Conservation (phyloP, 2,113 vertebrate species). For the Cebidichthys violaceus region DNA sequence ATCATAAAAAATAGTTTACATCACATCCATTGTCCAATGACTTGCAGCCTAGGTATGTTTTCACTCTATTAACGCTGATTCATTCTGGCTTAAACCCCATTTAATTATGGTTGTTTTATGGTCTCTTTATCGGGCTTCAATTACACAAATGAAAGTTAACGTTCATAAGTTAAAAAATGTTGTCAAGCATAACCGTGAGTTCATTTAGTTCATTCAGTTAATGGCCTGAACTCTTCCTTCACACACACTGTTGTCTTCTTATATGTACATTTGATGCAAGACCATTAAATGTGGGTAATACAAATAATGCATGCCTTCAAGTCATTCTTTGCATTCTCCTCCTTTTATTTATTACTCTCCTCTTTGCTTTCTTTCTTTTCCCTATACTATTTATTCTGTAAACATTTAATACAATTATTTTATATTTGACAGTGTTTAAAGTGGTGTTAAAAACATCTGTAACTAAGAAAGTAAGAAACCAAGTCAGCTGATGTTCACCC, state of each 20-base stretch:
- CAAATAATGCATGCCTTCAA: slow-evolving; percentile 21
- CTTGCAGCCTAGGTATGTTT: slow-evolving; percentile 1
- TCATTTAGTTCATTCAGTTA: too few species aligned
- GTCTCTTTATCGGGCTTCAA: background rate
- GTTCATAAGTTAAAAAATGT: background rate
- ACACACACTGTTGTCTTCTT: slow-evolving; percentile 1
- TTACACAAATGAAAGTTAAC: slow-evolving; percentile 11
- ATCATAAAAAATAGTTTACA: background rate
- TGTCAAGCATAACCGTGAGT: background rate
- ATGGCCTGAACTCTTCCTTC: background rate
- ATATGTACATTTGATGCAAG: background rate
- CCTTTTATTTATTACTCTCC: slow-evolving; percentile 2
- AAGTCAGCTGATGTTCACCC: slow-evolving; percentile 14
- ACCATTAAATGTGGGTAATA: slow-evolving; percentile 27
- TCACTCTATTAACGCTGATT: background rate
- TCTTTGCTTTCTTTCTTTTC: slow-evolving; percentile 11
- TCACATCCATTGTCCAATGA: background rate
- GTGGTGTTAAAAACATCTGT: slow-evolving; percentile 25
- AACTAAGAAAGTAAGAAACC: slow-evolving; percentile 16
- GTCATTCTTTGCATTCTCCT: slow-evolving; percentile 17
- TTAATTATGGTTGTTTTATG: background rate
- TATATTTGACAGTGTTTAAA: slow-evolving; percentile 3
- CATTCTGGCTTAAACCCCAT: background rate
- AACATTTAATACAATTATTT: background rate
- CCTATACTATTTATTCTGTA: background rate